Percentiles rank a stretch among this genome's conserved stretches.
phyloP scores from a whole-genome alignment of 2,797 vertebrate genomes.

The Megalops cyprinoides region DNA sequence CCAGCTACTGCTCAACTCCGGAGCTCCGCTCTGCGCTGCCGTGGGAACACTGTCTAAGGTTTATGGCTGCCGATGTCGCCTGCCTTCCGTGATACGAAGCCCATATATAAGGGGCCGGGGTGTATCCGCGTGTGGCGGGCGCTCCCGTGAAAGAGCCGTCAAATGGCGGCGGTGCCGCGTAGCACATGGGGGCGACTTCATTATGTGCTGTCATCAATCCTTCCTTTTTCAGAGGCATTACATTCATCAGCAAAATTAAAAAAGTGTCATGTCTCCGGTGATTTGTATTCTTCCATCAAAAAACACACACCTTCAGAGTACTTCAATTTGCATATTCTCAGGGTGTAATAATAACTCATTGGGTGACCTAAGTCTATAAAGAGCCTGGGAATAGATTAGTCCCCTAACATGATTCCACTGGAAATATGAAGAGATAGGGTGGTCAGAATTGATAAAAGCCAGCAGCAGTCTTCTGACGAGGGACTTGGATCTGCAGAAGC shows the following conservation, averaged over 20 bases:
- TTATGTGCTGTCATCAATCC: slow-evolving; percentile 67
- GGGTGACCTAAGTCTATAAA: slow-evolving; percentile 42
- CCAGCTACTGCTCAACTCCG: background rate
- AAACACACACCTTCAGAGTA: slow-evolving; percentile 63
- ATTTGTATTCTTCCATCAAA: slow-evolving; percentile 73
- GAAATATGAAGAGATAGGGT: slow-evolving; percentile 27
- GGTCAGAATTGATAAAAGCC: slow-evolving; percentile 35
- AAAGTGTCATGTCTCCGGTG: slow-evolving; percentile 72
- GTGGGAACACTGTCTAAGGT: background rate
- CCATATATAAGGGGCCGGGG: background rate
- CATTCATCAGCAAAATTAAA: slow-evolving; percentile 81
- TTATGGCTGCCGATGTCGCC: background rate
- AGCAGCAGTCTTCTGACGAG: slow-evolving; percentile 53
- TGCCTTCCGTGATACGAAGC: background rate
- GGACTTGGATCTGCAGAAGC: slow-evolving; percentile 55
- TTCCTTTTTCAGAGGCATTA: slow-evolving; percentile 61
- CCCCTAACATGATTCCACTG: slow-evolving; percentile 29
- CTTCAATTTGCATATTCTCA: slow-evolving; percentile 68
- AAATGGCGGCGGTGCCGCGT: no score
- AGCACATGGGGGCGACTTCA: no score
- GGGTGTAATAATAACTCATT: slow-evolving; percentile 66
- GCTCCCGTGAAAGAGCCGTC: slow-evolving; percentile 12
- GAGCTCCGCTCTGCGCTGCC: no score
- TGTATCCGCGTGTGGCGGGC: no score
- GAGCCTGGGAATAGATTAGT: slow-evolving; percentile 35